Percentiles rank a stretch among this genome's conserved stretches.
phyloP scores from a whole-genome alignment of 2,888 invertebrate genomes.

The Willowsia nigromaculata region DNA sequence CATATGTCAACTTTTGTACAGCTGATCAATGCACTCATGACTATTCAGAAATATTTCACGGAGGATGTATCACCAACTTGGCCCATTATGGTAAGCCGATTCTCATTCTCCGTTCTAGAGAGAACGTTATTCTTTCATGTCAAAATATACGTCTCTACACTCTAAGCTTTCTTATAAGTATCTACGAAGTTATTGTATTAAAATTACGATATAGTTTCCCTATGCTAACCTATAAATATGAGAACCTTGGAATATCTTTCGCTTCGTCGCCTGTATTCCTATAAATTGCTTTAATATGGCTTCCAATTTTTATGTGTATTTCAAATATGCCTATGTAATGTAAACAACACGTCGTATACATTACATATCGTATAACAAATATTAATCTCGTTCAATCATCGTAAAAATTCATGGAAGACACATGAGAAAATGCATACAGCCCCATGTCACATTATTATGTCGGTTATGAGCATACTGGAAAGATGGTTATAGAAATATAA shows the following conservation, averaged over 20 bases:
- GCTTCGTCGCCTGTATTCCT: not conserved
- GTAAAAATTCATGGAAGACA: not conserved
- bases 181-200: no score
- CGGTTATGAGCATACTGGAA: not conserved
- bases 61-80: constrained; percentile 77
- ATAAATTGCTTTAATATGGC: not conserved
- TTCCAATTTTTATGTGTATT: not conserved
- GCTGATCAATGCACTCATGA: constrained; percentile 78
- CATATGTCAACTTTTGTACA: constrained; percentile 78
- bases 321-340: not conserved
- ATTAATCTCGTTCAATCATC: constrained; percentile 1
- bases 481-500: no score
- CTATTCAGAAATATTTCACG: constrained; percentile 78
- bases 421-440: not conserved
- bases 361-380: not conserved
- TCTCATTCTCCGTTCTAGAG: not conserved
- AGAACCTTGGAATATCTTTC: not conserved
- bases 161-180: no score
- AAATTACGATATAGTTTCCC: no score
- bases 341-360: not conserved
- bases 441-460: not conserved
- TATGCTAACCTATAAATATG: no score
- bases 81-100: constrained; percentile 77
- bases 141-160: no score
- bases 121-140: not conserved